phyloP scores from a whole-genome alignment of 2,888 invertebrate species.

The Osedax frankpressi region DNA sequence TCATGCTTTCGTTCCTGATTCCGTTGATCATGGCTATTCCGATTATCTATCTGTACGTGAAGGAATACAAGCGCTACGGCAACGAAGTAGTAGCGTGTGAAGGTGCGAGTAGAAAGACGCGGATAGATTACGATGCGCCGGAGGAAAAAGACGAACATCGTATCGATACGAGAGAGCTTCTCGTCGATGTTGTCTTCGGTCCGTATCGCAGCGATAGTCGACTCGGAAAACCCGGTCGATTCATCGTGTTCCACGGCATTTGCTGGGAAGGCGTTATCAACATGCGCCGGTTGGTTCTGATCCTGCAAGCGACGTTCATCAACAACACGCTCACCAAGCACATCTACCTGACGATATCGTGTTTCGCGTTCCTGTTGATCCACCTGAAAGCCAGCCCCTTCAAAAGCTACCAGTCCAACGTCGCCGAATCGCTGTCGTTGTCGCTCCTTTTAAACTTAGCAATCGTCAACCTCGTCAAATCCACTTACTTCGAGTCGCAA shows the following conservation, averaged over 20 bases:
- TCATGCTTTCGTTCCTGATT: slow-evolving; percentile 15
- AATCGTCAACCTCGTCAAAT: slow-evolving; percentile 22
- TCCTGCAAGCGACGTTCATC: slow-evolving; percentile 13
- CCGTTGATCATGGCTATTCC: slow-evolving; percentile 20
- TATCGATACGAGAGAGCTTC: slow-evolving; percentile 9
- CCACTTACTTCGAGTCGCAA: slow-evolving; percentile 10
- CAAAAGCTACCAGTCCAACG: slow-evolving; percentile 14
- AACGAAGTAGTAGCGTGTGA: neutral
- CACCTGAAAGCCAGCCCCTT: slow-evolving; percentile 22
- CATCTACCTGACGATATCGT: slow-evolving; percentile 5
- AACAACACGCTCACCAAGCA: slow-evolving; percentile 15
- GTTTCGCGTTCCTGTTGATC: slow-evolving; percentile 17
- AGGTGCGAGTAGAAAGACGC: neutral
- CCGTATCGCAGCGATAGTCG: slow-evolving; percentile 1
- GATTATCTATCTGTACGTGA: neutral
- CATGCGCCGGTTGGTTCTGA: slow-evolving; percentile 20
- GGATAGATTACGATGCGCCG: neutral
- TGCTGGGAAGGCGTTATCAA: slow-evolving; percentile 26
- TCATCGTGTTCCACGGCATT: slow-evolving; percentile 12
- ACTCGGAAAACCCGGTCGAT: neutral
- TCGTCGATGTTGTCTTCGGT: slow-evolving; percentile 16
- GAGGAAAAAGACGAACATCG: neutral
- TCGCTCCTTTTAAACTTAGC: slow-evolving; percentile 18
- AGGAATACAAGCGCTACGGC: neutral
- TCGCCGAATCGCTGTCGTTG: slow-evolving; percentile 19